Evolutionary conservation across 2,888 invertebrate genomes (phyloP).

Genomic region (Tenthredo amoena): DNA sequence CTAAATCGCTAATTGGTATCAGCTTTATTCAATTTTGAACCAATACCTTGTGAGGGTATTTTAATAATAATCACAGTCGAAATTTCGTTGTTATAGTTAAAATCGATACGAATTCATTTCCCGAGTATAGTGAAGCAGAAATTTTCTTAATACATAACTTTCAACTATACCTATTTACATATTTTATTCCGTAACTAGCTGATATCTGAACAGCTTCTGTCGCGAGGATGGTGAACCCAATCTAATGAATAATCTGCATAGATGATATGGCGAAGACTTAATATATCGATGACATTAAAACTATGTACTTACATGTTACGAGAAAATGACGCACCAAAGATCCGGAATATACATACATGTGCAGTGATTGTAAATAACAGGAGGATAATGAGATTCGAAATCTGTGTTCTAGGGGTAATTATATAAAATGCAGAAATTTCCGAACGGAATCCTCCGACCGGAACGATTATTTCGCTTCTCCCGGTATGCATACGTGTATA

Average conservation of each 20-base stretch:
- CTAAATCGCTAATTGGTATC: neutral
- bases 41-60: neutral
- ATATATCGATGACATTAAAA: neutral
- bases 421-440: neutral
- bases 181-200: neutral
- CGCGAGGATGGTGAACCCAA: neutral
- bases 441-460: neutral
- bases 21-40: neutral
- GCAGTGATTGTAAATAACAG: constrained; percentile 1
- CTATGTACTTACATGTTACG: neutral
- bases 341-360: neutral
- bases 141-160: neutral
- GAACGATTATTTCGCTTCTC: neutral
- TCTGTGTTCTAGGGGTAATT: neutral
- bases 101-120: constrained; percentile 1
- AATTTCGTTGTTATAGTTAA: neutral
- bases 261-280: constrained; percentile 7
- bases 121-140: neutral
- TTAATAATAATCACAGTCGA: neutral
- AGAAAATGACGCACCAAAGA: constrained; percentile 19
- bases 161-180: neutral
- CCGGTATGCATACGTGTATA: neutral
- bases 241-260: neutral
- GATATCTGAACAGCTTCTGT: neutral
- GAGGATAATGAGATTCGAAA: constrained; percentile 13